Evolutionary conservation across 2,113 vertebrate genomes (phyloP).

Genomic region (Sapayoa aenigma): DNA sequence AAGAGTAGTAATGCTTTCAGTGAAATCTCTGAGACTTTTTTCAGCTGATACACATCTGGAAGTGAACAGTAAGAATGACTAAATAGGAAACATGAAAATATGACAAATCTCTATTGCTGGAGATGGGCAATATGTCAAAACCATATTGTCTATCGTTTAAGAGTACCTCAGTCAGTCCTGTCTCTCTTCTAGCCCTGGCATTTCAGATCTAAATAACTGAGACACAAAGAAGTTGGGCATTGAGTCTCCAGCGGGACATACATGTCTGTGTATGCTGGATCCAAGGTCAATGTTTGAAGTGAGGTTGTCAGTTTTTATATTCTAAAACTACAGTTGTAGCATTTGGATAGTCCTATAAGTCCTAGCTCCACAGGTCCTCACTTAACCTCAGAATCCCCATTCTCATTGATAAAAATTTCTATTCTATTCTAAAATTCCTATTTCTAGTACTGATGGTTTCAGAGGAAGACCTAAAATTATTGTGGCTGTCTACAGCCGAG

Average conservation of each 20-base stretch:
- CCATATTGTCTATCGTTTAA: not conserved
- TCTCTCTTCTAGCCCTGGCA: not conserved
- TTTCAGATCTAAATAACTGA: not conserved
- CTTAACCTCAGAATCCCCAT: not conserved
- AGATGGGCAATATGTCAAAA: not conserved
- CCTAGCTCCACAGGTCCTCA: not conserved
- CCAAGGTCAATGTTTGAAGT: not conserved
- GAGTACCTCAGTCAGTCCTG: not conserved
- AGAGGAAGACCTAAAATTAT: not conserved
- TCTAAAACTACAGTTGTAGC: not conserved
- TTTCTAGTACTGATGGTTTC: not conserved
- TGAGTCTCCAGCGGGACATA: not conserved
- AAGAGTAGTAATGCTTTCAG: not conserved
- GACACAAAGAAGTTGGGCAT: not conserved
- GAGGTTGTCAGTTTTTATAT: not conserved
- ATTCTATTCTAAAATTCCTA: too few relatives aligned
- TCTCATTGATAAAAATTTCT: not conserved
- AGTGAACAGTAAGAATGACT: not conserved
- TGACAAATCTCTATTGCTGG: not conserved
- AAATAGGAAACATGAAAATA: not conserved
- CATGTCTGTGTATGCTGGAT: not conserved
- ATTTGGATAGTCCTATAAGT: not conserved
- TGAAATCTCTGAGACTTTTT: not conserved
- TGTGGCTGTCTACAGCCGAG: not conserved
- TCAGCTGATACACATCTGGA: not conserved